A percentile compares a stretch with the other conserved stretches of the same genome.
Conservation (phyloP, 2,113 vertebrate species). For the Blennius ocellaris region DNA sequence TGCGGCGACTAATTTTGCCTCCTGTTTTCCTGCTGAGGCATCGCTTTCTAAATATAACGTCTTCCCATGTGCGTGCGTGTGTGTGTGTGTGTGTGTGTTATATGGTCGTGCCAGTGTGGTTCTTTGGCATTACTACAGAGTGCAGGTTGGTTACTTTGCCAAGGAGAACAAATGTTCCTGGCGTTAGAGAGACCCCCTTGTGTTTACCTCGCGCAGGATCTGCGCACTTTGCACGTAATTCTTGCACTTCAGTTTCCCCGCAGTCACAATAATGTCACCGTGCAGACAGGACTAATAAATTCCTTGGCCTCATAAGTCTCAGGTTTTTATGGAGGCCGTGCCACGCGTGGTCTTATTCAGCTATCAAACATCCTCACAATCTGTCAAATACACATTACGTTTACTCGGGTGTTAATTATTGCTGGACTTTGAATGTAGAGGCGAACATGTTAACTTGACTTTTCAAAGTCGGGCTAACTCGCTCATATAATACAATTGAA, state of each 20-base stretch:
- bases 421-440: too few species aligned
- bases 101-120: conserved; percentile 49
- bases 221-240: conserved; percentile 3
- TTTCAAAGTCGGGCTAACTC: too few species aligned
- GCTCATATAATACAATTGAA: too few species aligned
- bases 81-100: conserved; percentile 24
- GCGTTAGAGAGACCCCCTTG: conserved; percentile 29
- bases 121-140: conserved; percentile 66
- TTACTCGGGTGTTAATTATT: too few species aligned
- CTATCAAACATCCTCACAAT: neutral
- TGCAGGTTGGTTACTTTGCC: conserved; percentile 56
- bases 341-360: conserved; percentile 8
- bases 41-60: conserved; percentile 77
- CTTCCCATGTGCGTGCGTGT: conserved; percentile 14
- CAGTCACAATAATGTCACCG: conserved; percentile 10
- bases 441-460: too few species aligned
- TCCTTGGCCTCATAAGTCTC: conserved; percentile 14
- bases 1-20: conserved; percentile 63
- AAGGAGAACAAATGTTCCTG: conserved; percentile 54
- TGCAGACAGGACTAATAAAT: neutral
- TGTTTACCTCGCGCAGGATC: conserved; percentile 30
- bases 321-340: conserved; percentile 25
- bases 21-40: conserved; percentile 71
- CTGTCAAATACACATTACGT: neutral
- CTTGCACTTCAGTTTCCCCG: conserved; percentile 2